Conservation (phyloP, 2,113 vertebrate genomes). For the Todiramphus chloris region DNA sequence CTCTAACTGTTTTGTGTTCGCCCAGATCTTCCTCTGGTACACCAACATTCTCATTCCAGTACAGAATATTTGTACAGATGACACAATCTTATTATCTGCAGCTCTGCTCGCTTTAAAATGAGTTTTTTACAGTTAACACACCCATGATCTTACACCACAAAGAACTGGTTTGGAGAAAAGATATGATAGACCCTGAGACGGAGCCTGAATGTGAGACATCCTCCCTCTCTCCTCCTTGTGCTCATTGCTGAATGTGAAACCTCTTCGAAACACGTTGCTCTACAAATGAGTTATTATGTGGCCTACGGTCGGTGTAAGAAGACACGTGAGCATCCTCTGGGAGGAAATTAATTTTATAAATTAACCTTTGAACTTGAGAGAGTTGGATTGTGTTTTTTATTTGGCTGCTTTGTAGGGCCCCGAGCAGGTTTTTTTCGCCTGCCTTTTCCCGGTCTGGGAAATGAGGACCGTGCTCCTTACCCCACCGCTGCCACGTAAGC, state of each 20-base stretch:
- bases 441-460: neutral
- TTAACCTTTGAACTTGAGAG: neutral
- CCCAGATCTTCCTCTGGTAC: neutral
- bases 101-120: neutral
- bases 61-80: slow-evolving; percentile 23
- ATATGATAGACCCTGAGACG: neutral
- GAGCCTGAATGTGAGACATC: neutral
- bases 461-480: neutral
- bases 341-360: slow-evolving; percentile 35
- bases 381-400: neutral
- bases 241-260: slow-evolving; percentile 33
- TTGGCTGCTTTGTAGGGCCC: neutral
- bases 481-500: neutral
- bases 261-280: slow-evolving; percentile 45
- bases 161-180: slow-evolving; percentile 31
- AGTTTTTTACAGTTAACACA: slow-evolving; percentile 54
- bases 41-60: slow-evolving; percentile 29
- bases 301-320: neutral
- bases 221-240: slow-evolving; percentile 8
- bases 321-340: slow-evolving; percentile 39
- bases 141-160: neutral
- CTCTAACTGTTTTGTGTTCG: slow-evolving; percentile 45
- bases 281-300: slow-evolving; percentile 52
- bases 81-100: slow-evolving; percentile 19
- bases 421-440: neutral